Evolutionary conservation across 2,888 invertebrate genomes (phyloP), one percentile per base, ranked within the genome.

Genomic region (Mimas tiliae): DNA sequence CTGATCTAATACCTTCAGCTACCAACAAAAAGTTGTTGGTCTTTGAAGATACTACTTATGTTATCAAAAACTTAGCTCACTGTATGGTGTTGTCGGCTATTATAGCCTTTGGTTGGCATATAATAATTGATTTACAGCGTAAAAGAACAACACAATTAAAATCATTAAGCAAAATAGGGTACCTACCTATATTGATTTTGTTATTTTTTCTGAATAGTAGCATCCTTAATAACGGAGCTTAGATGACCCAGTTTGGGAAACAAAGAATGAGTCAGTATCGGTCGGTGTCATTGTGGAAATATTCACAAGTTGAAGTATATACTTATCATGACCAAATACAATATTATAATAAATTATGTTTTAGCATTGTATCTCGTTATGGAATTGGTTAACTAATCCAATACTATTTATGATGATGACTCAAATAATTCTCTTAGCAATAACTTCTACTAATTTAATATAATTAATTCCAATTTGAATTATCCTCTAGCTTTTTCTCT

Each of bases 211-310:
- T 84, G 81, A 83, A 76, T 80, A 80, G 74, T 82, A 79, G 82
- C 82, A 86, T 85, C 82, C 84, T 83, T 83, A 83, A 72, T 27
- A 27, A 4, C 27, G 2, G 83, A 75, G 74, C 84, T 80, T 82
- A 80, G 81, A 86, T 85, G 90, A 86, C 90, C 90, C 76, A 88
- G 79, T 85, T 90, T 80, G 72, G 71, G 81, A 83, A 83, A 90
- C 88, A 90, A 89, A 86, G 88, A 88, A 79, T 89, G 89, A 91
- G 81, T 90, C 89, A 90, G 82, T 71, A 73, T 75, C 65, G 47
- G 63, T 63, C 69, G 72, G 77, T 84, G 82, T 84, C 83, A 83
- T 80, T 84, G 82, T 81, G 75, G 79, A 86, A 84, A 80, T 86
- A 84, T 85, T 83, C 75, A 73, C 71, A 70, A 42, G 66, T 66